These are phyloP conservation scores for Brevipalpus yothersi DNA, from an alignment of 1,140 invertebrate species.

Conservation along the genomic window DNA sequence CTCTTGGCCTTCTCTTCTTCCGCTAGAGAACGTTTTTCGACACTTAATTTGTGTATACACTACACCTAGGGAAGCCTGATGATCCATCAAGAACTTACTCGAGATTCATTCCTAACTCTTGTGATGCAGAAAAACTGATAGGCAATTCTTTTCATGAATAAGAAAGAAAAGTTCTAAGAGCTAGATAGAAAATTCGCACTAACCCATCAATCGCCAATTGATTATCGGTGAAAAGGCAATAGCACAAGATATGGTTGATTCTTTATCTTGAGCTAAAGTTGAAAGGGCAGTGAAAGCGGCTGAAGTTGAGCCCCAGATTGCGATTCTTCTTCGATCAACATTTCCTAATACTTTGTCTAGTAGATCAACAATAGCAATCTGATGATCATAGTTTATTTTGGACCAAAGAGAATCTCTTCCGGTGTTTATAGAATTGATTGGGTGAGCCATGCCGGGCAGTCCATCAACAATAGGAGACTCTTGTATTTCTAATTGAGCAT, in stretches of 20 bases:
- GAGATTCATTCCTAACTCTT: too few species aligned
- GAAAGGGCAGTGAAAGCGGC: constrained; percentile 55
- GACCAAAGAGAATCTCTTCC: neutral
- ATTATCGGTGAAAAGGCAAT: constrained; percentile 71
- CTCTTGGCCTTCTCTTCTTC: too few species aligned
- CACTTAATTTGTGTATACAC: too few species aligned
- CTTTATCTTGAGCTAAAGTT: constrained; percentile 39
- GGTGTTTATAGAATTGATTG: neutral
- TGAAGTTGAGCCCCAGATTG: constrained; percentile 68
- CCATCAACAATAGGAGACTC: neutral
- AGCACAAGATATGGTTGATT: constrained; percentile 63
- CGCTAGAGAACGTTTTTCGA: too few species aligned
- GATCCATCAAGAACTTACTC: too few species aligned
- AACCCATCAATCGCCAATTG: constrained; percentile 36
- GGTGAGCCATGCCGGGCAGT: too few species aligned
- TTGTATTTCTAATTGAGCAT: neutral
- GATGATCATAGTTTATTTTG: neutral
- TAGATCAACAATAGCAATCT: neutral
- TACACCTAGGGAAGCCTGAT: too few species aligned
- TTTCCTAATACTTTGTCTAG: constrained; percentile 34
- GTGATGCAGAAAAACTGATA: too few species aligned
- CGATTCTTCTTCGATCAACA: constrained; percentile 54
- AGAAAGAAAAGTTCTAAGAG: too few species aligned
- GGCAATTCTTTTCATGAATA: too few species aligned
- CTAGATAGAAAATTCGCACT: neutral